Evolutionary conservation across 2,113 vertebrate genomes (phyloP).

Genomic region (Pipra filicauda): DNA sequence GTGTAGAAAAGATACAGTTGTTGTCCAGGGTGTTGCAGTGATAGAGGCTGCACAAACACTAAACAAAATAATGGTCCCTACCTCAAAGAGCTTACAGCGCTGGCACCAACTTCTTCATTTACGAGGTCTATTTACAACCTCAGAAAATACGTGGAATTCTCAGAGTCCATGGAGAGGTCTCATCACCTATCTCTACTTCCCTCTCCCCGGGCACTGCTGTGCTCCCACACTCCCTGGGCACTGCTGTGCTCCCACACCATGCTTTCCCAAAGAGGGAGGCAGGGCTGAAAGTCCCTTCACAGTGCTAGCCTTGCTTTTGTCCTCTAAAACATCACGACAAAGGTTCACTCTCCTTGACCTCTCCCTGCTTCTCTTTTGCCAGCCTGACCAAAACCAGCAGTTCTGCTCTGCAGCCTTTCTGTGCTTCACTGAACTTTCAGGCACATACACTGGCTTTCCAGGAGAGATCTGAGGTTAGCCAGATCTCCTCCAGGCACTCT

Average conservation of each 20-base stretch:
- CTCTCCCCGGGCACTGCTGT: accelerated
- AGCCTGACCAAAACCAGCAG: background rate
- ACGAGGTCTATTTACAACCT: background rate
- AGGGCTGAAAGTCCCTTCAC: background rate
- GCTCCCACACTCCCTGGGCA: background rate
- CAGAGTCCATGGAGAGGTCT: background rate
- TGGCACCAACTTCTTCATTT: background rate
- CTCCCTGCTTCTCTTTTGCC: background rate
- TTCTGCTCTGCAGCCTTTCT: background rate
- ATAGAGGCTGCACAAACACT: background rate
- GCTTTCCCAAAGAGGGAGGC: background rate
- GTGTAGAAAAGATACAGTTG: background rate
- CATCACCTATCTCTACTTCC: background rate
- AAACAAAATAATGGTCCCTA: background rate
- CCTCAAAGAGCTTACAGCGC: background rate
- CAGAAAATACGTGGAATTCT: background rate
- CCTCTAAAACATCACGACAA: background rate
- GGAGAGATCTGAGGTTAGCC: background rate
- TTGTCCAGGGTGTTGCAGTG: background rate
- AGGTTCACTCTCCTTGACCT: background rate
- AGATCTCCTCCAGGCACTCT: background rate
- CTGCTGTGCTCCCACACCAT: accelerated
- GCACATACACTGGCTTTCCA: background rate
- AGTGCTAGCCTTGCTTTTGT: background rate
- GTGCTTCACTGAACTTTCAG: background rate